phyloP scores from a whole-genome alignment of 2,888 invertebrate species.

The Trilocha varians region DNA sequence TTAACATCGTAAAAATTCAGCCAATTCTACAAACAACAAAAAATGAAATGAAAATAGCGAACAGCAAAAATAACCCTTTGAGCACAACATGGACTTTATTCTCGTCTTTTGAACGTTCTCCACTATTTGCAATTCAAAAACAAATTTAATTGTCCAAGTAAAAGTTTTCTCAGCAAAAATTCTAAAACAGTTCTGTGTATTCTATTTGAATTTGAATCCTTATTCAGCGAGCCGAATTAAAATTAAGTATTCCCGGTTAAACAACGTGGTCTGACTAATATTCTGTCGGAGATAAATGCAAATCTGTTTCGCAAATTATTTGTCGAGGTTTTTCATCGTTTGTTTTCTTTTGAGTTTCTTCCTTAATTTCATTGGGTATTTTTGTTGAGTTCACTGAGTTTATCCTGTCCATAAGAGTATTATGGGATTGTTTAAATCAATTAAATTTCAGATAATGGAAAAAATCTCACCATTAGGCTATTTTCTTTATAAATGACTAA shows the following conservation, averaged over 20 bases:
- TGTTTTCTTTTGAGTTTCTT: slow-evolving; percentile 10
- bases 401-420: background rate
- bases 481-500: too few species aligned
- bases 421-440: background rate
- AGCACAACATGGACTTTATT: too few species aligned
- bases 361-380: background rate
- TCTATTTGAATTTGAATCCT: slow-evolving; percentile 23
- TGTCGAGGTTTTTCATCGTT: slow-evolving; percentile 10
- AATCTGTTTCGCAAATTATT: slow-evolving; percentile 40
- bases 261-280: slow-evolving; percentile 29
- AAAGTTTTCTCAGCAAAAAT: background rate
- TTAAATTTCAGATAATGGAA: too few species aligned
- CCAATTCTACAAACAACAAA: too few species aligned
- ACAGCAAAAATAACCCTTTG: too few species aligned
- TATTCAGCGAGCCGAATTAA: slow-evolving; percentile 20
- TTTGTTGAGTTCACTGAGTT: background rate
- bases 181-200: slow-evolving; percentile 2
- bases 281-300: slow-evolving; percentile 28
- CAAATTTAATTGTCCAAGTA: background rate
- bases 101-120: too few species aligned
- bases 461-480: too few species aligned
- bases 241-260: slow-evolving; percentile 25
- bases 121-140: background rate
- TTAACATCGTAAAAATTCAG: too few species aligned
- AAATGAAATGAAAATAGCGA: too few species aligned